Conservation (phyloP, 1,140 invertebrate species). For the Halesus radiatus region DNA sequence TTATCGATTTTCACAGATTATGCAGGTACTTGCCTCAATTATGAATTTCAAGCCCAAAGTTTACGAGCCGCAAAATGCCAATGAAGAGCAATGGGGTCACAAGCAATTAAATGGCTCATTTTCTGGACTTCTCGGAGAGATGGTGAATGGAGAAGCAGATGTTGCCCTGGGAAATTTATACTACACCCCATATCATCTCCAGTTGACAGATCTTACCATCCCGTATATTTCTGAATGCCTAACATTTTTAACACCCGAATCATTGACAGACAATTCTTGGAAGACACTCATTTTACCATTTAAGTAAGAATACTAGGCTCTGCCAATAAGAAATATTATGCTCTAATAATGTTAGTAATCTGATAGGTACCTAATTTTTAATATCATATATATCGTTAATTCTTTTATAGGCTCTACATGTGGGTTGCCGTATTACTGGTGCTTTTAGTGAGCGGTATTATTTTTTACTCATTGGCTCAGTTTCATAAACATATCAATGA, state of each 20-base stretch:
- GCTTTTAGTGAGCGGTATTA: slow-evolving; percentile 71
- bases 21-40: slow-evolving; percentile 75
- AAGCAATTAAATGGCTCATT: slow-evolving; percentile 73
- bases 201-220: slow-evolving; percentile 80
- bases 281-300: slow-evolving; percentile 86
- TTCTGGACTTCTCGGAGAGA: slow-evolving; percentile 80
- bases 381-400: no score
- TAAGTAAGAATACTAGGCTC: slow-evolving; percentile 68
- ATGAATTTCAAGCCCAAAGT: slow-evolving; percentile 79
- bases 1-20: slow-evolving; percentile 69
- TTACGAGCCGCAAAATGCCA: slow-evolving; percentile 74
- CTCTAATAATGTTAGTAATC: no score
- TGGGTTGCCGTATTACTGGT: slow-evolving; percentile 76
- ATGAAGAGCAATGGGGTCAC: slow-evolving; percentile 76
- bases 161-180: slow-evolving; percentile 84
- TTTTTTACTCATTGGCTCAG: slow-evolving; percentile 72
- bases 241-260: slow-evolving; percentile 86
- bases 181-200: slow-evolving; percentile 77
- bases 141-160: slow-evolving; percentile 76
- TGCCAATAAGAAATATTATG: no score
- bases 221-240: slow-evolving; percentile 86
- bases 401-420: slow-evolving; percentile 70
- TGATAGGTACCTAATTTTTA: no score
- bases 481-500: slow-evolving; percentile 59
- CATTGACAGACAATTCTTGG: slow-evolving; percentile 84